phyloP scores from a whole-genome alignment of 2,888 invertebrate genomes.

The Laspeyria flexula region DNA sequence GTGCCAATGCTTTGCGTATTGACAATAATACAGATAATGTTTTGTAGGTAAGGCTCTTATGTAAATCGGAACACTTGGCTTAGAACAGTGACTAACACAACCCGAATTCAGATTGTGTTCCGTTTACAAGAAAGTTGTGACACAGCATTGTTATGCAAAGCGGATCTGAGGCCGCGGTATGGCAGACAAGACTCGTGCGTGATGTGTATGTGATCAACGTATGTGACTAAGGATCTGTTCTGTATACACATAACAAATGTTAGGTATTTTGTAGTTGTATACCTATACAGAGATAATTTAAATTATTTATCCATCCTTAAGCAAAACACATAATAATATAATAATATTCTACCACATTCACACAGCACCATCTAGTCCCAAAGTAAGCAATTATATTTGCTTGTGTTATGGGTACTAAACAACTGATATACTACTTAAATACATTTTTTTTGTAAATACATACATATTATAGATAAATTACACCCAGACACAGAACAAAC shows the following conservation, averaged over 20 bases:
- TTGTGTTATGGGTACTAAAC: too few species aligned
- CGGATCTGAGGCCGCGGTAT: slow-evolving; percentile 50
- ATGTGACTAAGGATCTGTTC: not conserved
- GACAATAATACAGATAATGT: slow-evolving; percentile 55
- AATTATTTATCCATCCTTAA: too few species aligned
- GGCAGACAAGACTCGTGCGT: not conserved
- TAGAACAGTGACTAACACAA: slow-evolving; percentile 67
- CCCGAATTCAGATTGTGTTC: slow-evolving; percentile 64
- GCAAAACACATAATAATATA: too few species aligned
- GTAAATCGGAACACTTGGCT: slow-evolving; percentile 61
- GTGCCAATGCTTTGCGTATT: slow-evolving; percentile 26
- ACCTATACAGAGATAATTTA: too few species aligned
- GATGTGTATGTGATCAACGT: not conserved
- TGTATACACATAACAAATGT: not conserved
- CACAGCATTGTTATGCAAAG: slow-evolving; percentile 75
- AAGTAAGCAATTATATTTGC: too few species aligned
- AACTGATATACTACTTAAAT: too few species aligned
- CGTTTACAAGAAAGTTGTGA: slow-evolving; percentile 66
- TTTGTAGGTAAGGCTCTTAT: slow-evolving; percentile 61
- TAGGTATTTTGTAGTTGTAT: too few species aligned
- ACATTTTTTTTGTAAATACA: too few species aligned
- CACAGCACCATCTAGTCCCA: too few species aligned
- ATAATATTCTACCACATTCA: too few species aligned
- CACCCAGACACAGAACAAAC: too few species aligned
- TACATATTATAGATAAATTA: too few species aligned